Conservation (phyloP, 1,140 invertebrate species). For the Acromyrmex echinatior region DNA sequence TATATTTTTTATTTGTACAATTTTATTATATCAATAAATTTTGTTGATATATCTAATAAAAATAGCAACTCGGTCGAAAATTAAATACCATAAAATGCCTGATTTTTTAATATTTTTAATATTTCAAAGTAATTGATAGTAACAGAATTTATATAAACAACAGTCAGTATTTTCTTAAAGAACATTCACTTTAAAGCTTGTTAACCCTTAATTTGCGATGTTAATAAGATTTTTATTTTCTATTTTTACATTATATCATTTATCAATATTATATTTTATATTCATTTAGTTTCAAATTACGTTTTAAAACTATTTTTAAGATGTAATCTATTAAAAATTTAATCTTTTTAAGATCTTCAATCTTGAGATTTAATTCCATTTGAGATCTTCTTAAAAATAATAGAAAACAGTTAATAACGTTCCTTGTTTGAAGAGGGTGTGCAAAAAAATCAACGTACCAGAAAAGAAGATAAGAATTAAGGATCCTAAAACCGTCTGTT, state of each 20-base stretch:
- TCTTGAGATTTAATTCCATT: not conserved
- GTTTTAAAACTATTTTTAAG: not conserved
- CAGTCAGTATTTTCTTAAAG: not conserved
- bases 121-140: not conserved
- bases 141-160: not conserved
- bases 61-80: not conserved
- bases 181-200: not conserved
- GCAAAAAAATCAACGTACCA: not conserved
- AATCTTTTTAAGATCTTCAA: not conserved
- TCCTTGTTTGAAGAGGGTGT: not conserved
- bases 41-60: not conserved
- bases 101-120: not conserved
- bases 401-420: not conserved
- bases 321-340: not conserved
- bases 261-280: not conserved
- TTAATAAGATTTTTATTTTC: constrained; percentile 3
- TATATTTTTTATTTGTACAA: not conserved
- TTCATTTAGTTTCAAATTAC: not conserved
- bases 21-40: not conserved
- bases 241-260: not conserved
- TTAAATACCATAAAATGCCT: not conserved
- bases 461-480: not conserved
- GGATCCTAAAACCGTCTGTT: too few species aligned
- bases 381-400: not conserved
- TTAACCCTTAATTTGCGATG: not conserved